phyloP scores from a whole-genome alignment of 2,888 invertebrate species.

The Spisula solida region DNA sequence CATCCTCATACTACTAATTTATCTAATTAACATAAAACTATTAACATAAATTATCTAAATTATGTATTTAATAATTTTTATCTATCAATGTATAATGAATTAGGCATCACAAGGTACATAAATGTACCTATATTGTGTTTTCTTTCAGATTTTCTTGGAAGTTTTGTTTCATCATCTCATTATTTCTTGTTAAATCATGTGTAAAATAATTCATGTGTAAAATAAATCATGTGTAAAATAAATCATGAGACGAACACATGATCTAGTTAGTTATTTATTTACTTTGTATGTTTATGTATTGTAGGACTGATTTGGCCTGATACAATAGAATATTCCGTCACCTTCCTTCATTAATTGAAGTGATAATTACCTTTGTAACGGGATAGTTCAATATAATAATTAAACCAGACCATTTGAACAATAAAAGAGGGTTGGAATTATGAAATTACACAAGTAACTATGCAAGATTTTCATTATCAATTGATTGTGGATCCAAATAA shows the following conservation, averaged over 20 bases:
- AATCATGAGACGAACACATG: constrained; percentile 4
- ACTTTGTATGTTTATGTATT: too few species aligned
- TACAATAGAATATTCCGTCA: too few species aligned
- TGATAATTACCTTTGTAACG: too few species aligned
- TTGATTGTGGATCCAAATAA: too few species aligned
- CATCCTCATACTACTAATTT: not conserved
- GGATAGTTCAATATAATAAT: too few species aligned
- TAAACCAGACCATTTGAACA: too few species aligned
- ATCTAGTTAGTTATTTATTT: not conserved
- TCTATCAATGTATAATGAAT: not conserved
- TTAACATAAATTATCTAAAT: not conserved
- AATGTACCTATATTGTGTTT: not conserved
- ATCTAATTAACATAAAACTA: not conserved
- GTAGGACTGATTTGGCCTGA: too few species aligned
- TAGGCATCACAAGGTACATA: not conserved
- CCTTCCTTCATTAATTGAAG: too few species aligned
- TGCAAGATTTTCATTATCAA: too few species aligned
- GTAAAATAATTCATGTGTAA: not conserved
- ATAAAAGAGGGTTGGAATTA: too few species aligned
- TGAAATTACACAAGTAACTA: too few species aligned
- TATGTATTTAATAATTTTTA: not conserved
- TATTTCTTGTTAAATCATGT: constrained; percentile 19
- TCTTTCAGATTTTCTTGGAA: not conserved
- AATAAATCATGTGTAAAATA: not conserved
- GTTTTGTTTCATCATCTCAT: constrained; percentile 7